These are phyloP conservation scores for Chamaea fasciata DNA, from an alignment of 2,113 vertebrate genomes.

Conservation along the genomic window DNA sequence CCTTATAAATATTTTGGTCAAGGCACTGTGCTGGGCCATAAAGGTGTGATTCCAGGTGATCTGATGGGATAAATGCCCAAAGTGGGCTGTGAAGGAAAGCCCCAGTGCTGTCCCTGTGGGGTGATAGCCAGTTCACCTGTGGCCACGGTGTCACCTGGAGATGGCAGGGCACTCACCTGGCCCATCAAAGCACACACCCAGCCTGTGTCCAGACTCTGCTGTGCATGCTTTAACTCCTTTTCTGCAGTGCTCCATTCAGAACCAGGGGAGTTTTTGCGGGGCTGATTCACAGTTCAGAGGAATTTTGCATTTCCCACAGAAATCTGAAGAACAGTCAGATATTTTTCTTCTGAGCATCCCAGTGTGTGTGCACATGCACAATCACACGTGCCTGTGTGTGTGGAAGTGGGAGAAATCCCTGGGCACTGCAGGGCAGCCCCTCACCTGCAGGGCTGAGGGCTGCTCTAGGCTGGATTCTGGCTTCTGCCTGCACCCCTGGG, in stretches of 20 bases:
- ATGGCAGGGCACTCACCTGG: neutral
- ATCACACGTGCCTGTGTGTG: rapidly evolving
- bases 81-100: neutral
- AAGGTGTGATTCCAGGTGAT: neutral
- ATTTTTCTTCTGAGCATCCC: neutral
- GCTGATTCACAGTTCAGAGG: rapidly evolving
- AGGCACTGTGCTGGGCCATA: neutral
- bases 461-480: neutral
- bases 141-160: neutral
- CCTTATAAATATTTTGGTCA: neutral
- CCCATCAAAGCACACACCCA: neutral
- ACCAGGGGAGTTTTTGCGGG: neutral
- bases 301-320: neutral
- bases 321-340: neutral
- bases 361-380: no score
- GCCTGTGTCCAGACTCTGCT: neutral
- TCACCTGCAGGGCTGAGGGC: neutral
- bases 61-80: neutral
- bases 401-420: neutral
- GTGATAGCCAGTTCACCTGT: neutral
- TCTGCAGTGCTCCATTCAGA: neutral
- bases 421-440: neutral
- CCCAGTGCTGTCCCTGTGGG: neutral
- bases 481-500: neutral
- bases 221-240: neutral